Conservation (phyloP, 2,888 invertebrate genomes). For the Tholera decimalis region DNA sequence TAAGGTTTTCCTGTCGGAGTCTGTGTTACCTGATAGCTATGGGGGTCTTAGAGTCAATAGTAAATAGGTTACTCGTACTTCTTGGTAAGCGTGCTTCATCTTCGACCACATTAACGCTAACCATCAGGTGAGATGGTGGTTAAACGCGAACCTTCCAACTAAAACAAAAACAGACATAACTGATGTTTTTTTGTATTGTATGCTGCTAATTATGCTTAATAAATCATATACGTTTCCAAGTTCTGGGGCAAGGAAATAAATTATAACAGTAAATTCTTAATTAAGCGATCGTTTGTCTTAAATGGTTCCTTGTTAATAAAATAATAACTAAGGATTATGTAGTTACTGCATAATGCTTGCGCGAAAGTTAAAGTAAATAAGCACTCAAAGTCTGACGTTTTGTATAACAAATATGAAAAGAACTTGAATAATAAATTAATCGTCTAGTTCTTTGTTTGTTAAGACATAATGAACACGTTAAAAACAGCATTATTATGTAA, state of each 20-base stretch:
- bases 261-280: conserved; percentile 2
- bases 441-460: conserved; percentile 23
- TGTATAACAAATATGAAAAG: conserved; percentile 27
- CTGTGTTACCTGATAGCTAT: too few relatives aligned
- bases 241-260: conserved; percentile 11
- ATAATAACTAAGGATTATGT: conserved; percentile 20
- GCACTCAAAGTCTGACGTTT: conserved; percentile 17
- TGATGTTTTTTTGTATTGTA: not conserved
- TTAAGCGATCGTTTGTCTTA: conserved; percentile 5
- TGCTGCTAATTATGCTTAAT: not conserved
- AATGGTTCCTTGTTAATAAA: conserved; percentile 8
- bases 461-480: conserved; percentile 5
- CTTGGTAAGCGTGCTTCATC: too few relatives aligned
- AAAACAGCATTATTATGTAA: conserved; percentile 38
- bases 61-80: too few relatives aligned
- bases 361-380: conserved; percentile 38
- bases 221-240: not conserved
- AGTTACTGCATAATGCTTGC: conserved; percentile 32
- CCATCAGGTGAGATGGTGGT: too few relatives aligned
- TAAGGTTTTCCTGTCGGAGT: too few relatives aligned
- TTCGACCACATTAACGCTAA: too few relatives aligned
- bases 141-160: too few relatives aligned
- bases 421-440: conserved; percentile 27
- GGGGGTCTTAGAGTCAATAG: too few relatives aligned
- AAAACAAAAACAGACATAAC: too few relatives aligned